A percentile compares a stretch with the other conserved stretches of the same genome.
phyloP scores from a whole-genome alignment of 2,888 invertebrate genomes.

The Rambutsinella grinnellia region DNA sequence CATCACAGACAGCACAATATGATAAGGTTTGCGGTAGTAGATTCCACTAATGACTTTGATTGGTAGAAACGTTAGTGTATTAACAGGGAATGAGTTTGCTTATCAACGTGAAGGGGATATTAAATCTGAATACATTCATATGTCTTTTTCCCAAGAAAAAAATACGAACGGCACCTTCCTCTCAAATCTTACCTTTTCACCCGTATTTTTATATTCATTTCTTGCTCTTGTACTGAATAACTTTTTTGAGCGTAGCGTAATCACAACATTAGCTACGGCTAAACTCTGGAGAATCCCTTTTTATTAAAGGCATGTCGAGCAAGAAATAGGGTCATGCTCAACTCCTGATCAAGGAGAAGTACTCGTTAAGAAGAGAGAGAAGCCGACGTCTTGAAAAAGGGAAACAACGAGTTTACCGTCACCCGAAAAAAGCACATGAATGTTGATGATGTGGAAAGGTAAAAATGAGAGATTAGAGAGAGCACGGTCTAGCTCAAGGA shows the following conservation, averaged over 20 bases:
- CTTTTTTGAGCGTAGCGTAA: constrained; percentile 44
- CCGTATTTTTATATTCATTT: background rate
- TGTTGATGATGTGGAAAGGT: background rate
- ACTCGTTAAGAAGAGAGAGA: constrained; percentile 44
- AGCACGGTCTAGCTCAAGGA: background rate
- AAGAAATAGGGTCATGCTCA: constrained; percentile 32
- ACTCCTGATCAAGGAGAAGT: constrained; percentile 16
- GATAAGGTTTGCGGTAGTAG: too few species aligned
- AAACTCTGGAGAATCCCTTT: constrained; percentile 15
- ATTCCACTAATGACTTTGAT: too few species aligned
- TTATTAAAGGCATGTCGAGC: constrained; percentile 26
- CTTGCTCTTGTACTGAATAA: constrained; percentile 19
- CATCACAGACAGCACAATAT: too few species aligned
- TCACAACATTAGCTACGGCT: constrained; percentile 44
- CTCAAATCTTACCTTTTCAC: too few species aligned
- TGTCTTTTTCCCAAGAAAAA: too few species aligned
- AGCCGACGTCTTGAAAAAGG: constrained; percentile 30
- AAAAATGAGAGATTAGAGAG: background rate
- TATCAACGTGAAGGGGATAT: too few species aligned
- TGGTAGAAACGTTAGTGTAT: too few species aligned
- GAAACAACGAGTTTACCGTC: constrained; percentile 30
- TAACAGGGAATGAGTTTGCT: too few species aligned
- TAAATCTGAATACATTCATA: too few species aligned
- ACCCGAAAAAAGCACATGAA: constrained; percentile 10
- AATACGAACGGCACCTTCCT: too few species aligned